These are phyloP conservation scores for Drosophila bunnanda DNA, from an alignment of 2,888 invertebrate species.

Conservation along the genomic window DNA sequence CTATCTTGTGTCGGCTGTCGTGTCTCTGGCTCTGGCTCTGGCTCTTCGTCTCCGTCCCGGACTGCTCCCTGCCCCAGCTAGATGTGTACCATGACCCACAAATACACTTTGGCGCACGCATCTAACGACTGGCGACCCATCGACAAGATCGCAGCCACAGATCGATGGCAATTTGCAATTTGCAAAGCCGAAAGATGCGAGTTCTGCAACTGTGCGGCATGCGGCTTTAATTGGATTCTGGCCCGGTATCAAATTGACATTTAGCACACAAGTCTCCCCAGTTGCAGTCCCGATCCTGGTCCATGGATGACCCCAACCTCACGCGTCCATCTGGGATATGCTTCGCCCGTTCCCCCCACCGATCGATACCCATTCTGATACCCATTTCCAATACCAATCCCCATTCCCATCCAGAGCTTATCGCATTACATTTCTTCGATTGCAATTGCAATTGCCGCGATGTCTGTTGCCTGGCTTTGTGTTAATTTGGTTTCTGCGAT, in stretches of 20 bases:
- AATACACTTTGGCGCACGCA: slow-evolving; percentile 75
- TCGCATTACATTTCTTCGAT: slow-evolving; percentile 67
- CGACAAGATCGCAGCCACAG: slow-evolving; percentile 34
- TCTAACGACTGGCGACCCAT: slow-evolving; percentile 59
- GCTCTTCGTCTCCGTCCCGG: slow-evolving; percentile 14
- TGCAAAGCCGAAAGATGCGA: slow-evolving; percentile 43
- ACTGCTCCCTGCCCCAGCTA: slow-evolving; percentile 31
- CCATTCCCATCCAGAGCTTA: slow-evolving; percentile 64
- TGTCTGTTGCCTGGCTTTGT: slow-evolving; percentile 47
- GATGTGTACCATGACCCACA: slow-evolving; percentile 79
- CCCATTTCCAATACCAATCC: slow-evolving; percentile 45
- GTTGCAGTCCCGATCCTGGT: slow-evolving; percentile 30
- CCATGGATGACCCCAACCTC: slow-evolving; percentile 69
- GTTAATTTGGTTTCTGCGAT: slow-evolving; percentile 77
- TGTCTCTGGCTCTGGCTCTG: slow-evolving; percentile 18
- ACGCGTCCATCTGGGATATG: slow-evolving; percentile 54
- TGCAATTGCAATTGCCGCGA: slow-evolving; percentile 35
- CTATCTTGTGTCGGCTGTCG: slow-evolving; percentile 58
- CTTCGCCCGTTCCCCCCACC: background rate
- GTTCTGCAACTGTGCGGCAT: slow-evolving; percentile 34
- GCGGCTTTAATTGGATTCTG: slow-evolving; percentile 75
- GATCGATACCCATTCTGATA: background rate
- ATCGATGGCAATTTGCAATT: slow-evolving; percentile 73
- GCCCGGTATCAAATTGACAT: slow-evolving; percentile 74
- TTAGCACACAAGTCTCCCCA: slow-evolving; percentile 60